A percentile compares a stretch with the other conserved stretches of the same genome.
Evolutionary conservation across 2,113 vertebrate genomes (phyloP).

Genomic region (Ornithorhynchus anatinus): DNA sequence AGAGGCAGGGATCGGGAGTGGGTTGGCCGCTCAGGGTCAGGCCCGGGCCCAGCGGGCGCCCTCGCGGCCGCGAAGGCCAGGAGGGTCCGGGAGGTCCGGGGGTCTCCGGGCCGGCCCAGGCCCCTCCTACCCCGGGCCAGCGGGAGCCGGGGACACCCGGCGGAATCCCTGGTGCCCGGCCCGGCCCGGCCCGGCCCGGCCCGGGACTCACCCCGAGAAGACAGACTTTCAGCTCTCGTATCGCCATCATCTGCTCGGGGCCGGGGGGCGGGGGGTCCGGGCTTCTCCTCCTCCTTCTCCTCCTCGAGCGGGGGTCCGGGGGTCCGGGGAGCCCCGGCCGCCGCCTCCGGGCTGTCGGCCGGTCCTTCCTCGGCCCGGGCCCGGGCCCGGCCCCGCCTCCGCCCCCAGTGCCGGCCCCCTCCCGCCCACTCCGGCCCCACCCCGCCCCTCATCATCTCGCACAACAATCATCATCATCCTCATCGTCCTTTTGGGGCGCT

Average conservation of each 20-base stretch:
- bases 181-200: too few relatives aligned
- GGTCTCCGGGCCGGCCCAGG: neutral
- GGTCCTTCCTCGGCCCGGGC: neutral
- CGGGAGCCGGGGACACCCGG: too few relatives aligned
- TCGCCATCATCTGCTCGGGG: conserved; percentile 76
- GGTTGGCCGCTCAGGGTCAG: too few relatives aligned
- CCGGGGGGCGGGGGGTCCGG: conserved; percentile 23
- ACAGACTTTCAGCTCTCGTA: conserved; percentile 95
- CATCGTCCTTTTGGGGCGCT: too few relatives aligned
- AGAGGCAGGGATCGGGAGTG: too few relatives aligned
- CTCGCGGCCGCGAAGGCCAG: neutral
- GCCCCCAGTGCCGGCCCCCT: too few relatives aligned
- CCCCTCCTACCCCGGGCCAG: neutral
- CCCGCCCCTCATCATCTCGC: too few relatives aligned
- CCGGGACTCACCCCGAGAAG: conserved; percentile 90
- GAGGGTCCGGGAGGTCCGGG: neutral
- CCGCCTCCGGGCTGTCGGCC: neutral
- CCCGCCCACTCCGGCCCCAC: too few relatives aligned
- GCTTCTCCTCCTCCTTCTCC: neutral
- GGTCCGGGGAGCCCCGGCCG: neutral
- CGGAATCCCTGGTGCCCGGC: too few relatives aligned
- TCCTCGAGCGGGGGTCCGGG: neutral
- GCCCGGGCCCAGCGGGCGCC: neutral
- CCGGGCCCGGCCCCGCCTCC: too few relatives aligned
- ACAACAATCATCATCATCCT: too few relatives aligned